Conservation (phyloP, 2,797 vertebrate species). For the Trachops cirrhosus region DNA sequence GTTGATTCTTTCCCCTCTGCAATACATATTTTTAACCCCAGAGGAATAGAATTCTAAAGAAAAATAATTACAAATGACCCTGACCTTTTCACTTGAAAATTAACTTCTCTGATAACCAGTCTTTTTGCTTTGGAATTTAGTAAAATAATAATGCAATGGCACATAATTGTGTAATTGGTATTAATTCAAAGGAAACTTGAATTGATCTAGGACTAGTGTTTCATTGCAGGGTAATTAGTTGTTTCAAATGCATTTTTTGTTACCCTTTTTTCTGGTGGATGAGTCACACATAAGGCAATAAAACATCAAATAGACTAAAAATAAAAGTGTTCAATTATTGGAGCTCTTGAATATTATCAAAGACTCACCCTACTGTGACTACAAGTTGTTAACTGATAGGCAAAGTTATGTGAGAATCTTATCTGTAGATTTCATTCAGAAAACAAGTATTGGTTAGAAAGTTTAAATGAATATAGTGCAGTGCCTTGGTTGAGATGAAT, state of each 20-base stretch:
- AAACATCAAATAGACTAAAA: constrained; percentile 47
- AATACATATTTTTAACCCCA: not conserved
- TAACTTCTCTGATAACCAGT: constrained; percentile 50
- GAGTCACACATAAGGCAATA: not conserved
- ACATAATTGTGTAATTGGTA: constrained; percentile 41
- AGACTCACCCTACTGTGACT: not conserved
- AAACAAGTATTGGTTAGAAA: not conserved
- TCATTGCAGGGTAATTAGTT: not conserved
- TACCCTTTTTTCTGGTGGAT: not conserved
- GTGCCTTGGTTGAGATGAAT: not conserved
- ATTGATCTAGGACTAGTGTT: not conserved
- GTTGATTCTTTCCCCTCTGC: not conserved
- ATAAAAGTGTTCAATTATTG: not conserved
- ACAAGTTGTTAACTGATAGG: not conserved
- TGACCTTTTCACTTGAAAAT: constrained; percentile 52
- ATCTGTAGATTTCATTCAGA: not conserved
- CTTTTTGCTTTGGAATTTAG: constrained; percentile 26
- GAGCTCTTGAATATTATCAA: not conserved
- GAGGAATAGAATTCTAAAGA: constrained; percentile 8
- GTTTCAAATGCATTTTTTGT: constrained; percentile 32
- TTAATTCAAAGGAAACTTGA: constrained; percentile 36
- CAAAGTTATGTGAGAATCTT: not conserved
- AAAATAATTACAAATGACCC: constrained; percentile 64
- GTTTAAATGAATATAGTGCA: not conserved
- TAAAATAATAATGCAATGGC: constrained; percentile 27